Base-by-base conservation (phyloP, 2,888 invertebrate species). In the Gymnocheta viridis region DNA sequence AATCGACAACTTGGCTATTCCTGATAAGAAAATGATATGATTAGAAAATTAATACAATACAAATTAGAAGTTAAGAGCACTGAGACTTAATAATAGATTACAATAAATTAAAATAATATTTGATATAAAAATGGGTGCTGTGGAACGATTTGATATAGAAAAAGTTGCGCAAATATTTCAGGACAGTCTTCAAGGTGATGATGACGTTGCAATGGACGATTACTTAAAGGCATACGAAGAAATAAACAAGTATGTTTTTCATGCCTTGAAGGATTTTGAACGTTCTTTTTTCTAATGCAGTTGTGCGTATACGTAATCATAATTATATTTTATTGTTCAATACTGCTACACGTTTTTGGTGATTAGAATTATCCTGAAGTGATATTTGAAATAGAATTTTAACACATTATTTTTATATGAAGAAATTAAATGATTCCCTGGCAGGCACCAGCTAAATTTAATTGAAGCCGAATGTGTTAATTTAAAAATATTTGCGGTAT, bases 171-270 rank as follows among this genome's bases (percentile, higher is more conserved):
- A 94, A 89, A 93, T 94, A 88, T 96, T 96, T 89, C 93, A 94
- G 88, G 93, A 86, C 3, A 88, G 95, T 73, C 91, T 96, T 6
- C 92, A 94, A 85, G 94, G 95, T 70, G 94, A 95, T 27, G 95
- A 96, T 86, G 96, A 97, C 90, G 94, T 97, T 9, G 92, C 94
- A 60, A 92, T 97, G 88, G 94, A 94, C 86, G 93, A 94, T 49
- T 97, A 97, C 89, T 93, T 97, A 69, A 94, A 94, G 82, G 96
- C 96, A 79, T 97, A 96, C 91, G 95, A 95, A 89, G 97, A 97
- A 92, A 93, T 97, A 70, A 95, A 96, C 90, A 97, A 96, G 97
- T 97, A 79, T 62, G 49, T 24, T 76, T 32, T 41, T 24, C 10
- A 93, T 93, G 94, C 91, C 4, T 9, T 47, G 12, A 64, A 22